Evolutionary conservation across 2,797 vertebrate genomes (phyloP).

Genomic region (Pelochelys cantorii): DNA sequence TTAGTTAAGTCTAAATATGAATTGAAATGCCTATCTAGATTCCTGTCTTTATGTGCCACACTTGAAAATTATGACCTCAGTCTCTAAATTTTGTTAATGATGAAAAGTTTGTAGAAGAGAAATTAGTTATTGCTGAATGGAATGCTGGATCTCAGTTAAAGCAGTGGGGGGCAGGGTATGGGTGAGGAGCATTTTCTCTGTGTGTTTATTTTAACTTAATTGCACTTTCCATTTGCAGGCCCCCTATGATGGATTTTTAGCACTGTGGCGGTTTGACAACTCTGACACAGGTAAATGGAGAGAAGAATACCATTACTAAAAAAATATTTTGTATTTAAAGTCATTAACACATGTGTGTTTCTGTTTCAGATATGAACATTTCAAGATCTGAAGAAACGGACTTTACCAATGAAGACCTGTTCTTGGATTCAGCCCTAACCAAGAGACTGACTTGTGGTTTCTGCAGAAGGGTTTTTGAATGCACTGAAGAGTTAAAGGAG

Average conservation of each 20-base stretch:
- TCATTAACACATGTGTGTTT: background rate
- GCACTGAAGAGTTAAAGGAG: conserved; percentile 84
- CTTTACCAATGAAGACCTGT: conserved; percentile 65
- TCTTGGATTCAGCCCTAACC: conserved; percentile 72
- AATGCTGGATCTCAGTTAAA: background rate
- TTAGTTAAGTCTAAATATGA: background rate
- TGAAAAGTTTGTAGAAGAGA: background rate
- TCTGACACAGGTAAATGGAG: conserved; percentile 60
- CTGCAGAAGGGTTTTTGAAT: conserved; percentile 86
- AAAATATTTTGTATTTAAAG: rapidly evolving
- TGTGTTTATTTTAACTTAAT: background rate
- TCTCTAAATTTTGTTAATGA: background rate
- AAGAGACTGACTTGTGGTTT: conserved; percentile 84
- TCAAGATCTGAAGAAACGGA: background rate
- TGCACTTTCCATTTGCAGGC: conserved; percentile 59
- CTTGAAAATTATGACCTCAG: background rate
- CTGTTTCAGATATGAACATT: conserved; percentile 39
- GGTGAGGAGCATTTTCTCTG: background rate
- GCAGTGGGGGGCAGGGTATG: background rate
- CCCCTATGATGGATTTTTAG: background rate
- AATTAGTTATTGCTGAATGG: background rate
- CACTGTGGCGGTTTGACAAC: conserved; percentile 59
- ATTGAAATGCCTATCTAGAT: background rate
- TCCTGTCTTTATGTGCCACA: background rate
- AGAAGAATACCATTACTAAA: rapidly evolving